A percentile compares a stretch with the other conserved stretches of the same genome.
Conservation (phyloP, 2,797 vertebrate genomes). For the Ceyx erithaca region DNA sequence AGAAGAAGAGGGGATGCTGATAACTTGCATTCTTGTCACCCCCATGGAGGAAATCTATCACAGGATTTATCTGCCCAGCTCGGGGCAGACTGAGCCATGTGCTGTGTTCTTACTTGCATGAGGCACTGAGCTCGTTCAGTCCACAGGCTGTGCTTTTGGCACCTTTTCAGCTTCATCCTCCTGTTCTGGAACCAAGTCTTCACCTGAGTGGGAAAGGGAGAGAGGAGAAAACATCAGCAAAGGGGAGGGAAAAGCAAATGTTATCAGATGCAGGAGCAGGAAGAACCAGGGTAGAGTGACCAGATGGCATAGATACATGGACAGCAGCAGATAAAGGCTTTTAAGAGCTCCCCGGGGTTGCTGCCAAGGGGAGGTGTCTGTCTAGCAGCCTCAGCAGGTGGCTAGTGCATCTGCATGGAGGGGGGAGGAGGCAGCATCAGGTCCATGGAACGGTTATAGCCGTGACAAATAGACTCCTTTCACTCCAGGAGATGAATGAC, state of each 20-base stretch:
- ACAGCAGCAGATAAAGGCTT: constrained; percentile 25
- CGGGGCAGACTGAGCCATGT: not conserved
- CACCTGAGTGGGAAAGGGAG: constrained; percentile 76
- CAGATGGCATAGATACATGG: constrained; percentile 17
- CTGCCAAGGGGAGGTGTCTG: constrained; percentile 10
- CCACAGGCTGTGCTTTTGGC: constrained; percentile 86
- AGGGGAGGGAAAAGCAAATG: not conserved
- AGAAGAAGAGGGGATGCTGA: rapidly evolving
- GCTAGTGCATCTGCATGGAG: not conserved
- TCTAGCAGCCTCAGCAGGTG: constrained; percentile 61
- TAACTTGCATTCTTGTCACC: rapidly evolving
- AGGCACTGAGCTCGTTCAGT: constrained; percentile 66
- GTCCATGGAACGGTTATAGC: not conserved
- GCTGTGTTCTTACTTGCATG: constrained; percentile 3
- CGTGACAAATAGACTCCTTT: not conserved
- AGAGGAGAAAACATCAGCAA: not conserved
- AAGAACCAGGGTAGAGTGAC: not conserved
- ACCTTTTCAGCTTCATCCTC: constrained; percentile 89
- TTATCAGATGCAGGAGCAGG: not conserved
- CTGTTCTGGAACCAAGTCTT: constrained; percentile 97
- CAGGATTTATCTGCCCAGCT: not conserved
- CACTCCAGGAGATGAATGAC: not conserved
- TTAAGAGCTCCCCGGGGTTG: not conserved
- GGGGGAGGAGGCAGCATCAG: not conserved
- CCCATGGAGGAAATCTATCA: not conserved